Percentiles rank a stretch among this genome's conserved stretches.
Conservation (phyloP, 2,888 invertebrate species). For the Atrina japonica region DNA sequence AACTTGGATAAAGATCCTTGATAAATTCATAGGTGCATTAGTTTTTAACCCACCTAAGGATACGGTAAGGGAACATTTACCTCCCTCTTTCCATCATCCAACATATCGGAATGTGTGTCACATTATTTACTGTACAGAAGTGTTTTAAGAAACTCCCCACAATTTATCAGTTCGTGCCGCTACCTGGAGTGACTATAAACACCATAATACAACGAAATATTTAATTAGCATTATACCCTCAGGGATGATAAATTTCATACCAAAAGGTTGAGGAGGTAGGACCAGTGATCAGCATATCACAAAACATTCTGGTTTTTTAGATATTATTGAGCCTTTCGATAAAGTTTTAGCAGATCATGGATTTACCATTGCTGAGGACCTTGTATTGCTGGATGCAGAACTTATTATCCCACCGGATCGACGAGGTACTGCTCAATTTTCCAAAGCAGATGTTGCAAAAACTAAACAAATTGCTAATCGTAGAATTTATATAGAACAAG, state of each 20-base stretch:
- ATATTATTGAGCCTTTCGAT: constrained; percentile 33
- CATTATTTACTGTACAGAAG: constrained; percentile 33
- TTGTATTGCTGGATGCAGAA: constrained; percentile 9
- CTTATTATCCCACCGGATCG: constrained; percentile 26
- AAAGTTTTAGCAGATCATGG: constrained; percentile 42
- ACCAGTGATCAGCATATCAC: constrained; percentile 38
- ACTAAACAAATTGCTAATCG: constrained; percentile 38
- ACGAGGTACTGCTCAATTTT: constrained; percentile 11
- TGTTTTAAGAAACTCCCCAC: constrained; percentile 20
- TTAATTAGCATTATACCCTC: constrained; percentile 17
- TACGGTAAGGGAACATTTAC: constrained; percentile 3
- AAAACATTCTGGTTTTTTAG: constrained; percentile 31
- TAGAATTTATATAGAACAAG: constrained; percentile 39
- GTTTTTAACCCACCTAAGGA: constrained; percentile 16
- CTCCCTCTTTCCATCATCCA: constrained; percentile 4
- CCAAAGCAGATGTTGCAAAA: background rate
- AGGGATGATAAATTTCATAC: constrained; percentile 29
- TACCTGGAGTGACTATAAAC: constrained; percentile 26
- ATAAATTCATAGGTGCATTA: background rate
- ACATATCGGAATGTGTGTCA: constrained; percentile 21
- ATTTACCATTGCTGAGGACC: constrained; percentile 27
- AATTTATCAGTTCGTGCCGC: constrained; percentile 1
- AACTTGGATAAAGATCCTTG: background rate
- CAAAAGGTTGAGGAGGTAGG: constrained; percentile 33
- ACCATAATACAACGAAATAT: constrained; percentile 23